Evolutionary conservation across 2,888 invertebrate genomes (phyloP), one percentile per base, ranked within the genome.

Genomic region (Tachina lurida): DNA sequence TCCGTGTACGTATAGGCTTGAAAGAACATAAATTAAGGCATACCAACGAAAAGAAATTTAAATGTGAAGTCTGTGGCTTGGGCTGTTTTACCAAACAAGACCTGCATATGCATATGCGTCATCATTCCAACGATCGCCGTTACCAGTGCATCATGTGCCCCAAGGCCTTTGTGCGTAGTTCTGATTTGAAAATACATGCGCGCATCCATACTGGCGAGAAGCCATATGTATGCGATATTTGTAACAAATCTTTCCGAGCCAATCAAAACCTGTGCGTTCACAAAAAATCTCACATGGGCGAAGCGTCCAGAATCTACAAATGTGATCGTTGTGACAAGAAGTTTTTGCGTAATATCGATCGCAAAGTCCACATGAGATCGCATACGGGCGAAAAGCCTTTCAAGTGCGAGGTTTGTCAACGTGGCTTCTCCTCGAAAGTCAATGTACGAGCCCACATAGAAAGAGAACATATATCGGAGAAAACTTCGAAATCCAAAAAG

Each of bases 351-450:
- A 92, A 92, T 43, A 92, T 92, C 39, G 92, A 92, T 78, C 90
- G 91, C 85, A 90, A 91, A 10, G 92, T 92, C 7, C 92, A 92
- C 73, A 90, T 91, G 89, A 89, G 92, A 9, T 88, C 90, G 2
- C 92, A 92, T 77, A 92, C 92, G 45, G 92, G 92, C 13, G 92
- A 92, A 74, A 92, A 91, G 78, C 92, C 92, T 0, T 92, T 88
- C 74, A 91, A 88, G 47, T 92, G 92, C 79, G 90, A 88, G 19
- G 86, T 89, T 12, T 92, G 92, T 45, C 87, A 89, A 13, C 90
- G 91, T 3, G 91, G 91, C 39, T 92, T 91, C 75, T 92, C 92
- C 0, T 92, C 92, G 4, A 91, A 90, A 45, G 89, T 91, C 2
- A 92, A 92, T 86, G 88, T 92, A 41, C 88, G 90, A 10, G 87